Percentiles rank a stretch among this genome's conserved stretches.
phyloP scores from a whole-genome alignment of 2,113 vertebrate genomes.

The Thunnus thynnus region DNA sequence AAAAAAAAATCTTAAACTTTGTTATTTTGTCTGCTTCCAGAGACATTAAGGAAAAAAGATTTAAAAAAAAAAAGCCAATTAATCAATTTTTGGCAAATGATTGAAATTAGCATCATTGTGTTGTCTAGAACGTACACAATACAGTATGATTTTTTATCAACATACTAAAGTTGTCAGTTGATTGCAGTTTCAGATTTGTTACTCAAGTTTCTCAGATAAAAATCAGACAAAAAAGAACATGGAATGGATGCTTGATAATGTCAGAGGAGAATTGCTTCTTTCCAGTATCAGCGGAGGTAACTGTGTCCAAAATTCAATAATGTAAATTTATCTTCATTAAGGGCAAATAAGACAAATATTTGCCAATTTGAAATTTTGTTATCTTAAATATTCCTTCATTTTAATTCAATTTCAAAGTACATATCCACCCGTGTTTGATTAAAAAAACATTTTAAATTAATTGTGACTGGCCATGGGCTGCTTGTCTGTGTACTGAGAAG shows the following conservation, averaged over 20 bases:
- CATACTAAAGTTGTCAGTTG: background rate
- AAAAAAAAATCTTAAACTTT: background rate
- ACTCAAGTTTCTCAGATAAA: background rate
- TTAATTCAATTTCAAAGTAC: background rate
- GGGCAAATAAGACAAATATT: background rate
- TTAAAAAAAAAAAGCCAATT: background rate
- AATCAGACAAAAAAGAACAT: background rate
- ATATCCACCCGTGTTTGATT: background rate
- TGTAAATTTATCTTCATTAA: background rate
- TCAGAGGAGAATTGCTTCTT: background rate
- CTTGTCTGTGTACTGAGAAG: background rate
- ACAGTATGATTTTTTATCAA: background rate
- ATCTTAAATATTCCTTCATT: slow-evolving; percentile 17
- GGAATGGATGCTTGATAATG: background rate
- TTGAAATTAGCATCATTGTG: slow-evolving; percentile 17
- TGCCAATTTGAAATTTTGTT: background rate
- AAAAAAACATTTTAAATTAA: background rate
- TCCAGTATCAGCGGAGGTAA: background rate
- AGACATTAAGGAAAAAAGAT: background rate
- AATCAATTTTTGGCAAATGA: slow-evolving; percentile 6
- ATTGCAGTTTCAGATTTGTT: slow-evolving; percentile 11
- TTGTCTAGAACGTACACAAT: background rate
- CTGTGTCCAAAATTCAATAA: background rate
- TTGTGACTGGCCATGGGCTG: background rate
- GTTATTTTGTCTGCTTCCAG: background rate